phyloP scores from a whole-genome alignment of 2,888 invertebrate genomes.

The Heliconius hortense region DNA sequence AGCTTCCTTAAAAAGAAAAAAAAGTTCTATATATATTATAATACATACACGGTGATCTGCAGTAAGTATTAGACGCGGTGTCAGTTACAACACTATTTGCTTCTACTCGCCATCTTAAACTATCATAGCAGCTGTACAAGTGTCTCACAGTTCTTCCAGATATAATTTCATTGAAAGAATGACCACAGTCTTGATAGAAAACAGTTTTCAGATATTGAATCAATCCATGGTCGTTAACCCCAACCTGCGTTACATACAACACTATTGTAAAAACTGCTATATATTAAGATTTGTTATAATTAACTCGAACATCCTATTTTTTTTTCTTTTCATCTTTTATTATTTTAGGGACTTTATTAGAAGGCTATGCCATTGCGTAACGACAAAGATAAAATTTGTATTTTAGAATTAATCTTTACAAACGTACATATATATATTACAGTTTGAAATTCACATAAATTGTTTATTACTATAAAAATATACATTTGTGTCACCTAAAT shows the following conservation, averaged over 20 bases:
- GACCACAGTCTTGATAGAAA: constrained; percentile 79
- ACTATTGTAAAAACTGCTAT: too few species aligned
- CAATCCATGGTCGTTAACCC: constrained; percentile 83
- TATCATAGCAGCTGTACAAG: constrained; percentile 80
- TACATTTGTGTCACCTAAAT: background rate
- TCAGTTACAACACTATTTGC: constrained; percentile 83
- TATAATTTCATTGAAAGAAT: constrained; percentile 73
- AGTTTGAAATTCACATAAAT: background rate
- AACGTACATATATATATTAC: too few species aligned
- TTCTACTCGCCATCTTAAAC: constrained; percentile 80
- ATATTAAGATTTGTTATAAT: too few species aligned
- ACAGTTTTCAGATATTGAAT: constrained; percentile 84
- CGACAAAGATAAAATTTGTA: too few species aligned
- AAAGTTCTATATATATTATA: background rate
- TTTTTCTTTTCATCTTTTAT: too few species aligned
- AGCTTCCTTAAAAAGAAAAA: background rate
- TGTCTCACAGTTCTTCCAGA: constrained; percentile 59
- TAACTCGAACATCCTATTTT: too few species aligned
- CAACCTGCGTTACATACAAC: constrained; percentile 65
- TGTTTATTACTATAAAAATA: background rate
- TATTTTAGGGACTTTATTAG: too few species aligned
- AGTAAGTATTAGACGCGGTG: constrained; percentile 85
- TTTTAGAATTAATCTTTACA: too few species aligned
- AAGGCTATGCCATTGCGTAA: too few species aligned
- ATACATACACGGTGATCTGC: constrained; percentile 85